Evolutionary conservation across 2,113 vertebrate genomes (phyloP), one percentile per base, ranked within the genome.

Genomic region (Phrynosoma blainvillii): DNA sequence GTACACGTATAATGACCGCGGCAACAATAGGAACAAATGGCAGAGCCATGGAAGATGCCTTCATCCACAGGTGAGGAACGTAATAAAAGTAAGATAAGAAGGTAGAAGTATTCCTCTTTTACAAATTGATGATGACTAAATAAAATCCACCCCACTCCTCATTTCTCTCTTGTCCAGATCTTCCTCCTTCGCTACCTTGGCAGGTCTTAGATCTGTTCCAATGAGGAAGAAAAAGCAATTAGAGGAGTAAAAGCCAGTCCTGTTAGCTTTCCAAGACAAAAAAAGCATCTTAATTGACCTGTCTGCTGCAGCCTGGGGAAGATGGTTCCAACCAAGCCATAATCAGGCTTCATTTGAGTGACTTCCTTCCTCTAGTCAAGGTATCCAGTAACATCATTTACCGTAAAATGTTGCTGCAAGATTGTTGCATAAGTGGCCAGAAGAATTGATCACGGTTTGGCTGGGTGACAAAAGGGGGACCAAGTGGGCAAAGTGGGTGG

Each of bases 211-310:
- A 18, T 89, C 62, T 84, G 73, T 93, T 32, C 94, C 73, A 32
- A 82, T 87, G 74, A 76, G 7, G 16, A 89, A 92, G 92, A n/a
- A 88, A 56, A 13, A 32, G 21, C 90, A 90, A 92, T 21, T 88
- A 68, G 73, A 11, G 30, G 89, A 82, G 47, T 76, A 59, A 82
- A 47, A 94, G 74, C 25, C 73, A 91, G 62, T 68, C 83, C 86
- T 88, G n/a, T 81, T 78, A 87, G 66, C 11, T 84, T 92, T 90
- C 86, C 79, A 87, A 90, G 78, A 62, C 88, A 73, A 94, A 93
- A 36, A 84, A 66, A 88, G 85, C 83, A 90, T 73, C 80, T 91
- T 85, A 88, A 90, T 83, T 88, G 77, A 62, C 75, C 87, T 92
- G 66, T 92, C 87, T 89, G 68, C 10, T 47, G 56, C 36, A 47